phyloP scores from a whole-genome alignment of 2,797 vertebrate genomes.

The Sebastes oblongus region DNA sequence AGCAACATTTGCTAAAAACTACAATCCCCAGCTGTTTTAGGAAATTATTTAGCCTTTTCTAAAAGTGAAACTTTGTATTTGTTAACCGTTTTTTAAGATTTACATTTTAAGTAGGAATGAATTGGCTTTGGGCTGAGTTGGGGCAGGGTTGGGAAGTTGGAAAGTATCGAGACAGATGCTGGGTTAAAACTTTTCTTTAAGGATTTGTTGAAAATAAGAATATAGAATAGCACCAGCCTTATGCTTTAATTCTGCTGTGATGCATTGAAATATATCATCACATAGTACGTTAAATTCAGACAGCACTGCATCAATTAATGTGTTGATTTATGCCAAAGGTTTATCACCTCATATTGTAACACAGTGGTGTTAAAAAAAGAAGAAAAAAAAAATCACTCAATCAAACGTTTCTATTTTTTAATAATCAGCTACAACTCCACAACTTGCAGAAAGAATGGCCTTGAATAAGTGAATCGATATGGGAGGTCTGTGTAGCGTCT shows the following conservation, averaged over 20 bases:
- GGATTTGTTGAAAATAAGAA: neutral
- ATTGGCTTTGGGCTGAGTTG: neutral
- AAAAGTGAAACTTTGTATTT: neutral
- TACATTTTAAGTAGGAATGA: neutral
- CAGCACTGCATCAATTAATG: neutral
- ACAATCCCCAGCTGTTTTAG: neutral
- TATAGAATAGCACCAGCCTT: neutral
- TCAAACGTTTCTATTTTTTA: neutral
- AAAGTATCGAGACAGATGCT: neutral
- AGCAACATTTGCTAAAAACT: neutral
- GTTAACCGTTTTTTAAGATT: neutral
- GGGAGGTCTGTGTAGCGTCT: slow-evolving; percentile 60
- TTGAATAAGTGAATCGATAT: slow-evolving; percentile 32
- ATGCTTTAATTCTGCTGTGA: neutral
- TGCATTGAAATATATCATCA: neutral
- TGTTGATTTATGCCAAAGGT: neutral
- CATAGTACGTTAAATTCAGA: neutral
- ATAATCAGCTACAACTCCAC: neutral
- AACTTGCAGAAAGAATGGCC: neutral
- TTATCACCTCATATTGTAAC: neutral
- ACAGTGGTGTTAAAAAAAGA: neutral
- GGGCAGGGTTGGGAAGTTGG: neutral
- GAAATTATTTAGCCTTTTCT: neutral
- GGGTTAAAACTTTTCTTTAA: neutral
- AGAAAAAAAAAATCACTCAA: neutral